Evolutionary conservation across 2,113 vertebrate genomes (phyloP), one percentile per base, ranked within the genome.

Genomic region (Ceyx cyanopectus): DNA sequence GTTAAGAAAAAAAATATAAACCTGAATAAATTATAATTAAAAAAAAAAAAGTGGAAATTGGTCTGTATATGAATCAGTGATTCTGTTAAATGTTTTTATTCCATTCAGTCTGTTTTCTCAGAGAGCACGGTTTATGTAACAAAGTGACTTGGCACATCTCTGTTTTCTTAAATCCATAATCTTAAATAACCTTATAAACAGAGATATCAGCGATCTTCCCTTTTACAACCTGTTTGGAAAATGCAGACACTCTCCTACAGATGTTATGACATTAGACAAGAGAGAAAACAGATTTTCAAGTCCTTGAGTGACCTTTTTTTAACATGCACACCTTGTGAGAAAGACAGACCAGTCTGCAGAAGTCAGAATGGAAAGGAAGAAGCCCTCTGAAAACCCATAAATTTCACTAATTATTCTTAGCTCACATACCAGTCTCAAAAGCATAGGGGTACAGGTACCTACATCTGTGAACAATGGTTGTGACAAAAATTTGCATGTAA

Each of bases 401-500:
- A 34, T n/a, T 3, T 78, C 0, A 0, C 14, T 29, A n/a, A 50
- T 32, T 72, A 23, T 84, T 92, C 24, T 89, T 87, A 69, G 22
- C 16, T 37, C 9, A 26, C 13, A 27, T 54, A 37, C 13, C 40
- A 80, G 18, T 3, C 32, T 81, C 30, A 29, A 21, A 92, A 92
- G 6, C 12, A 18, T 40, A 43, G 3, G 0, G 13, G 5, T 15
- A 43, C 8, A 26, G 0, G 2, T 18, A 14, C 0, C 0, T 23
- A 16, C 7, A 3, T 10, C 7, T 43, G 27, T 48, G 37, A 80
- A 22, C 30, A 12, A n/a, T 10, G 24, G 24, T 18, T 62, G 29
- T 62, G 73, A 58, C 40, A 80, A 77, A 13, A 7, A 16, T 10
- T 32, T 63, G 10, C 18, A 67, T 7, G 20, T 40, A 61, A 78